Evolutionary conservation across 2,888 invertebrate species (phyloP), one percentile per base, ranked within the genome.

Genomic region (Iphiclides podalirius): DNA sequence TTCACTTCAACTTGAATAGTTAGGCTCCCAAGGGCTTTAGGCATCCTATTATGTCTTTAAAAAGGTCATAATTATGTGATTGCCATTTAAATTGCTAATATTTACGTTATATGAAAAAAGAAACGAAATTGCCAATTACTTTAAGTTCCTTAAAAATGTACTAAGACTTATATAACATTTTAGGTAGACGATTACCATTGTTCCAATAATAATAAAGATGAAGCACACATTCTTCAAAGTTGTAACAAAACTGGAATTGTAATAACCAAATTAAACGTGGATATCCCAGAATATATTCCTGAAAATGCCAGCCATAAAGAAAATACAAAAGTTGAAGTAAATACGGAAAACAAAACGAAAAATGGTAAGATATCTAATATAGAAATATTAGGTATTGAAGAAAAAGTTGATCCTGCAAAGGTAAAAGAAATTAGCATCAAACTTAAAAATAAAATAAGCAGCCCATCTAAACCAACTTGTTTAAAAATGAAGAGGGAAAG

Each of bases 201-300:
- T 2, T 38, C 47, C 8, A 35, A 20, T 23, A 37, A 34, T 36
- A 28, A 11, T 35, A 15, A 44, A 23, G 39, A 52, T 13, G 4
- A n/a, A n/a, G 40, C 34, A 34, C 40, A 43, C 40, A 34, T 20
- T 34, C n/a, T n/a, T n/a, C n/a, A 28, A 37, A 13, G 33, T 14
- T 45, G 44, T 20, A 26, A 51, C 40, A 28, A 44, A 41, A 35
- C 42, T 41, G 54, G 63, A 31, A 46, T 66, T 1, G 57, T 59
- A 23, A 70, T 69, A 36, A 79, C 70, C 50, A 77, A 70, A 59
- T 59, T 82, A 11, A 75, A 85, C 60, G 82, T 83, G 2, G 42
- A 67, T 20, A 76, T 76, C 0, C 8, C 57, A 2, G 76, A 73
- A 52, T 85, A 82, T 52, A 52, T 67, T 16, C 80, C 83, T 2